Evolutionary conservation across 1,140 invertebrate genomes (phyloP), one percentile per base, ranked within the genome.

Genomic region (Sinonovacula constricta): DNA sequence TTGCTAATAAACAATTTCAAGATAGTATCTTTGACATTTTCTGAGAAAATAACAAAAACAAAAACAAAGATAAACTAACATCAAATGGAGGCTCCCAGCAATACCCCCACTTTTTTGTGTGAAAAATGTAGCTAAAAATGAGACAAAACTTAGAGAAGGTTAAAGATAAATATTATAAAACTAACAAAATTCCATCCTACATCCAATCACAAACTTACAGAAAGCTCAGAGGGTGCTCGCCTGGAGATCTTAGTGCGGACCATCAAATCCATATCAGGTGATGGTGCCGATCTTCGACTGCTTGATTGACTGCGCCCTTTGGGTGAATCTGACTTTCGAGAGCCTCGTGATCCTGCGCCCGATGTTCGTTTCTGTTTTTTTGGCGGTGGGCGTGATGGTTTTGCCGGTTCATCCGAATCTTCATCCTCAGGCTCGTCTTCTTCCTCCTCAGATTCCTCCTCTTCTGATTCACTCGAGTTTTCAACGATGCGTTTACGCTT

Each of bases 151-250:
- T n/a, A n/a, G n/a, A n/a, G n/a, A n/a, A n/a, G n/a, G n/a, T n/a
- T n/a, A n/a, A n/a, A n/a, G n/a, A n/a, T n/a, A n/a, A n/a, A n/a
- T n/a, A n/a, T n/a, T n/a, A n/a, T n/a, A n/a, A n/a, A n/a, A n/a
- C n/a, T n/a, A n/a, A n/a, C n/a, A n/a, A n/a, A n/a, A n/a, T n/a
- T n/a, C n/a, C n/a, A n/a, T n/a, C n/a, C n/a, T n/a, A n/a, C n/a
- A n/a, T n/a, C n/a, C n/a, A n/a, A n/a, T n/a, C n/a, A n/a, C n/a
- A n/a, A n/a, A n/a, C 87, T 78, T 75, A 88, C 86, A n/a, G 87
- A 88, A 22, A 88, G 71, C 79, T 88, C 87, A n/a, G 87, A 88
- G 0, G 87, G 87, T 12, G 86, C 85, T 59, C 87, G 63, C 22
- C 85, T 67, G 26, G 85, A 87, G 24, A 65, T 49, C 31, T 66